Percentiles rank a stretch among this genome's conserved stretches.
These are phyloP conservation scores for Tenebrio molitor DNA, from an alignment of 1,140 invertebrate genomes.

Conservation along the genomic window DNA sequence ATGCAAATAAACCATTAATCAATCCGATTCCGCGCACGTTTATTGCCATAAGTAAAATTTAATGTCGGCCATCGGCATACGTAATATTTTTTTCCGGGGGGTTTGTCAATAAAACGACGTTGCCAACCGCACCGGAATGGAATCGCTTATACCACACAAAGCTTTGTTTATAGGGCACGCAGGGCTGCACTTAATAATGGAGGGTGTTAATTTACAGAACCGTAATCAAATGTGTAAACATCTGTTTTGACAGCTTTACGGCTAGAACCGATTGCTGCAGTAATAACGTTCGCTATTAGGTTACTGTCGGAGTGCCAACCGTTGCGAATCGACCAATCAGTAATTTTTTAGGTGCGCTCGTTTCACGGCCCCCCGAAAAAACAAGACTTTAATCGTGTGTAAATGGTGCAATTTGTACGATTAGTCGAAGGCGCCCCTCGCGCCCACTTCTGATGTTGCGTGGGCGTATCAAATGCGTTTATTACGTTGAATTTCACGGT, in stretches of 20 bases:
- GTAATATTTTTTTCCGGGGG: slow-evolving; percentile 22
- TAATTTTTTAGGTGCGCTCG: no score
- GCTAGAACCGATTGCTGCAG: slow-evolving; percentile 36
- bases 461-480: slow-evolving; percentile 31
- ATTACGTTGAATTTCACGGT: slow-evolving; percentile 34
- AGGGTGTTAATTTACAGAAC: slow-evolving; percentile 42
- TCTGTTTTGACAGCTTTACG: slow-evolving; percentile 47
- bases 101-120: slow-evolving; percentile 4
- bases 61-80: background rate
- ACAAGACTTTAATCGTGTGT: slow-evolving; percentile 3
- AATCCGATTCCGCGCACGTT: slow-evolving; percentile 24
- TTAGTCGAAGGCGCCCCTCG: background rate
- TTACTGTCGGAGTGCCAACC: slow-evolving; percentile 4
- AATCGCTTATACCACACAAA: slow-evolving; percentile 18
- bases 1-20: slow-evolving; percentile 45
- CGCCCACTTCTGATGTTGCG: background rate
- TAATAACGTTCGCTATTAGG: slow-evolving; percentile 16
- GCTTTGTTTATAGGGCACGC: slow-evolving; percentile 34
- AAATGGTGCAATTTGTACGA: slow-evolving; percentile 8
- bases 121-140: slow-evolving; percentile 17
- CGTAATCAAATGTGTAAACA: slow-evolving; percentile 47
- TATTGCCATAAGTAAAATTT: slow-evolving; percentile 31
- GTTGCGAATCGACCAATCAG: slow-evolving; percentile 21
- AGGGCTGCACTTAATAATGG: slow-evolving; percentile 33
- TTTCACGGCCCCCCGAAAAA: background rate